These are phyloP conservation scores for Danaus chrysippus DNA, from an alignment of 2,888 invertebrate genomes.

Conservation along the genomic window DNA sequence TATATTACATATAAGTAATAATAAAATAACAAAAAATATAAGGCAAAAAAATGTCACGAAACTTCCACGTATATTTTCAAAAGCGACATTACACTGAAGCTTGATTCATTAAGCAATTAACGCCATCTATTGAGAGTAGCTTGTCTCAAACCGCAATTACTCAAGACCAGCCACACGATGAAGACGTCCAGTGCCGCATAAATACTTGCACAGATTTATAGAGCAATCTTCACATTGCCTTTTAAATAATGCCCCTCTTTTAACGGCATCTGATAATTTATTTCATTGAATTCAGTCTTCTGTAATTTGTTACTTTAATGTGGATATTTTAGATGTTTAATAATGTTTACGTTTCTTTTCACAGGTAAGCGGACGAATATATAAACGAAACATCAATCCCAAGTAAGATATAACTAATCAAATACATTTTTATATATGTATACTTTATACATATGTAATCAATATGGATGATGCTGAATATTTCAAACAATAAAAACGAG, in stretches of 20 bases:
- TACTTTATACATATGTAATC: constrained; percentile 64
- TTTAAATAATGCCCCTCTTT: constrained; percentile 58
- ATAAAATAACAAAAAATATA: too few relatives aligned
- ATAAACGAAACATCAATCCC: not conserved
- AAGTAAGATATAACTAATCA: constrained; percentile 9
- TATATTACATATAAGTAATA: too few relatives aligned
- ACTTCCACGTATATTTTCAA: too few relatives aligned
- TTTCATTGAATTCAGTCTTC: constrained; percentile 45
- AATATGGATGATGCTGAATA: constrained; percentile 23
- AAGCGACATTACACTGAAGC: constrained; percentile 30
- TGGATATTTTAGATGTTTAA: not conserved
- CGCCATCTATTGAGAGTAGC: constrained; percentile 61
- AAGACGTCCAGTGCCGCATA: constrained; percentile 53
- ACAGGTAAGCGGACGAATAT: constrained; percentile 16
- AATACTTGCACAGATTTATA: constrained; percentile 61
- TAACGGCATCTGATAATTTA: constrained; percentile 55
- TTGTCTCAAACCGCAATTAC: constrained; percentile 61
- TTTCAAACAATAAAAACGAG: constrained; percentile 64
- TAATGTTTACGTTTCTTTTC: constrained; percentile 10
- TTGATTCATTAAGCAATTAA: constrained; percentile 73
- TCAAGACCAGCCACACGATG: constrained; percentile 53
- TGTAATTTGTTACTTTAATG: not conserved
- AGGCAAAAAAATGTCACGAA: not conserved
- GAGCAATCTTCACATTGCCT: constrained; percentile 64
- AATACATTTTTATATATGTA: not conserved